phyloP scores from a whole-genome alignment of 2,113 vertebrate genomes.

The Plestiodon gilberti region DNA sequence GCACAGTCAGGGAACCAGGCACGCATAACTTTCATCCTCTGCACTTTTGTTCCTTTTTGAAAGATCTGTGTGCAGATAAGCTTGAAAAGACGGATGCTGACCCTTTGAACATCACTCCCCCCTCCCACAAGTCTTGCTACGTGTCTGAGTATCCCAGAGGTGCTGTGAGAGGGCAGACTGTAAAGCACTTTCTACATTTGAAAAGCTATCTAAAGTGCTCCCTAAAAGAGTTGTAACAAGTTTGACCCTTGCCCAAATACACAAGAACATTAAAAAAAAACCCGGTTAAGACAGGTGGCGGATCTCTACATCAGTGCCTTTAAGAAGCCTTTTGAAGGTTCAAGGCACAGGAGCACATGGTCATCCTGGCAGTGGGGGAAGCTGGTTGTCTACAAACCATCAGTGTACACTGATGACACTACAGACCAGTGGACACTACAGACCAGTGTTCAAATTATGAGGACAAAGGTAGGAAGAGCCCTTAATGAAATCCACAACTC shows the following conservation, averaged over 20 bases:
- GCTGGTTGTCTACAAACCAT: not conserved
- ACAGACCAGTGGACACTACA: too few species aligned
- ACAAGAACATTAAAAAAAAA: not conserved
- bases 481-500: too few species aligned
- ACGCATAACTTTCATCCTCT: not conserved
- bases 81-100: not conserved
- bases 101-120: not conserved
- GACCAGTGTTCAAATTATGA: too few species aligned
- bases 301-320: not conserved
- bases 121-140: not conserved
- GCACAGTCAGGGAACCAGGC: not conserved
- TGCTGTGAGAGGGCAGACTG: not conserved
- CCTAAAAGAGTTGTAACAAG: not conserved
- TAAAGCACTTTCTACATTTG: not conserved
- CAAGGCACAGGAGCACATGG: not conserved
- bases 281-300: not conserved
- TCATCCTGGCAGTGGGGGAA: not conserved
- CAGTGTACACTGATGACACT: too few species aligned
- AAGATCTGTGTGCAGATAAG: not conserved
- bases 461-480: too few species aligned
- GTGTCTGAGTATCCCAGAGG: not conserved
- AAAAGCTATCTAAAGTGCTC: not conserved
- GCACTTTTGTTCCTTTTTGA: not conserved
- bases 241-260: not conserved
- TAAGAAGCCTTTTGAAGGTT: not conserved